Evolutionary conservation across 1,140 invertebrate genomes (phyloP).

Genomic region (Drosophila bifasciata): DNA sequence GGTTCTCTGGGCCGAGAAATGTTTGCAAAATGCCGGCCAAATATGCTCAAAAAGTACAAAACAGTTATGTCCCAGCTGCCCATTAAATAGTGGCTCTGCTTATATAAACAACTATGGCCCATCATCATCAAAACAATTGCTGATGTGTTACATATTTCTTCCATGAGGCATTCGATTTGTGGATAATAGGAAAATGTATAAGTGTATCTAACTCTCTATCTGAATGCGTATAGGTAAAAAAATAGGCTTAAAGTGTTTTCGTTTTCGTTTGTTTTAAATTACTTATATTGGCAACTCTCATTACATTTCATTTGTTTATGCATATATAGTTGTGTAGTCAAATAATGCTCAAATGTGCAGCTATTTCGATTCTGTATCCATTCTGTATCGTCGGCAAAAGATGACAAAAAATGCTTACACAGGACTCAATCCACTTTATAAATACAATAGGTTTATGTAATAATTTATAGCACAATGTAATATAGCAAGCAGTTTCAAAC

Average conservation of each 20-base stretch:
- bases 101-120: constrained; percentile 49
- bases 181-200: constrained; percentile 50
- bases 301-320: constrained; percentile 65
- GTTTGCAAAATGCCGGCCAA: constrained; percentile 34
- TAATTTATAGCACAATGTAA: constrained; percentile 69
- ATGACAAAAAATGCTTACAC: constrained; percentile 45
- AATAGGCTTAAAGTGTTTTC: constrained; percentile 53
- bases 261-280: constrained; percentile 64
- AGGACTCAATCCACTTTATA: constrained; percentile 48
- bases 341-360: constrained; percentile 65
- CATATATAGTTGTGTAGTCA: constrained; percentile 58
- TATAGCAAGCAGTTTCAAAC: constrained; percentile 44
- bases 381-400: constrained; percentile 29
- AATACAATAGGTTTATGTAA: constrained; percentile 56
- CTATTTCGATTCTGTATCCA: constrained; percentile 27
- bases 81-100: constrained; percentile 32
- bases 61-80: constrained; percentile 35
- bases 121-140: constrained; percentile 38
- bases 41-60: constrained; percentile 57
- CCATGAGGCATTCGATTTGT: constrained; percentile 51
- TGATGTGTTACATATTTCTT: constrained; percentile 35
- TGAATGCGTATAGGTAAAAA: constrained; percentile 62
- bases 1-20: constrained; percentile 47
- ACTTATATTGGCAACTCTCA: constrained; percentile 77
- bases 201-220: constrained; percentile 27